Evolutionary conservation across 2,113 vertebrate genomes (phyloP).

Genomic region (Fregetta grallaria): DNA sequence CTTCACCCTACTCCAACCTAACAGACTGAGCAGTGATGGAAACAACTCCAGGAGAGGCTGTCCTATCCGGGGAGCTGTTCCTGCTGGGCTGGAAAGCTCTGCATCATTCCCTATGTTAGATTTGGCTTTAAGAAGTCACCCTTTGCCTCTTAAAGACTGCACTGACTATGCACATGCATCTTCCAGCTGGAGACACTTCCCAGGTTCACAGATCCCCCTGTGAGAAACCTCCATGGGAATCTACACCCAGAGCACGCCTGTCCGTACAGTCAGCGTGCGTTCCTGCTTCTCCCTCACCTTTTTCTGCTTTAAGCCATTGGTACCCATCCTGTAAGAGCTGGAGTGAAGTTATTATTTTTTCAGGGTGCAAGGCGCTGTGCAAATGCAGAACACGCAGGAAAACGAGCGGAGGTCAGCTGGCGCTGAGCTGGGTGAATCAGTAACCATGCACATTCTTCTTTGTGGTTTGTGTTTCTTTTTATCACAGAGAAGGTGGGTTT

Average conservation of each 20-base stretch:
- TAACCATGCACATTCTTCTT: neutral
- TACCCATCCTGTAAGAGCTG: neutral
- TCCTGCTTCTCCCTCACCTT: neutral
- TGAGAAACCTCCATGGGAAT: neutral
- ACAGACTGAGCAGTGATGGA: neutral
- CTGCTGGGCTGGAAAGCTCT: neutral
- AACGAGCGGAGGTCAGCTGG: neutral
- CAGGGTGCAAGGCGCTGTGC: neutral
- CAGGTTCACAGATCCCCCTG: neutral
- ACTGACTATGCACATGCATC: accelerated
- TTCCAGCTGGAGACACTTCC: neutral
- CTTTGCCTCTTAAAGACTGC: neutral
- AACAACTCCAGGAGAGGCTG: neutral
- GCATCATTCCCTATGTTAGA: neutral
- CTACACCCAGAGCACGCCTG: neutral
- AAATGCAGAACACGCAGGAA: neutral
- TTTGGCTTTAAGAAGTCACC: neutral
- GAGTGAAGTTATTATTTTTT: neutral
- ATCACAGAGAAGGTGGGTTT: neutral
- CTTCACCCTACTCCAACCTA: neutral
- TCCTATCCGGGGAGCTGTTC: neutral
- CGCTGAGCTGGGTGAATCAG: neutral
- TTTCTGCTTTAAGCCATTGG: neutral
- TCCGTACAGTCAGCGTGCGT: accelerated
- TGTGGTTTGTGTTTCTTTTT: neutral